Conservation (phyloP, 2,888 invertebrate genomes). For the Lasioglossum pauxillum region DNA sequence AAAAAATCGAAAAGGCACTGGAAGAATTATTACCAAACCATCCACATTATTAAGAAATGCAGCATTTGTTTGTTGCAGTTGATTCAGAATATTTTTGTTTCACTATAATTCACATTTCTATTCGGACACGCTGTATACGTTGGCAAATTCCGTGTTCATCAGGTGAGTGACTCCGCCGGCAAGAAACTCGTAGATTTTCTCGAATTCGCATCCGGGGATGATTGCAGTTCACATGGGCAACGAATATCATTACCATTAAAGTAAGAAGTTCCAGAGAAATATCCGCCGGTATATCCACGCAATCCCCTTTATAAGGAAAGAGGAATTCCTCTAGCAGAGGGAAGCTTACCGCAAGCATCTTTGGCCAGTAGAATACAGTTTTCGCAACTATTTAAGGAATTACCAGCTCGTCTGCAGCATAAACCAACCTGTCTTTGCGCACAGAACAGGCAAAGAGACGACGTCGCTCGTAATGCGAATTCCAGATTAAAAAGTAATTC, state of each 20-base stretch:
- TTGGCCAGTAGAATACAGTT: not conserved
- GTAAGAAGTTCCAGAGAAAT: slow-evolving; percentile 25
- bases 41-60: no score
- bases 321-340: slow-evolving; percentile 9
- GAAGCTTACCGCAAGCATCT: slow-evolving; percentile 26
- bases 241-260: not conserved
- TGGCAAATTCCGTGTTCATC: not conserved
- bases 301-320: slow-evolving; percentile 15
- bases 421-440: not conserved
- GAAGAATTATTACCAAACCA: no score
- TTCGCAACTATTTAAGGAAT: slow-evolving; percentile 28
- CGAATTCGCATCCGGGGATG: not conserved
- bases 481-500: slow-evolving; percentile 4
- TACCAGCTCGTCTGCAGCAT: not conserved
- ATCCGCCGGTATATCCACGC: slow-evolving; percentile 4
- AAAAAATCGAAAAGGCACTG: no score
- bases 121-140: not conserved
- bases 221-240: not conserved
- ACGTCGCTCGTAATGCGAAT: not conserved
- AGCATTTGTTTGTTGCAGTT: no score
- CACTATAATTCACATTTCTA: not conserved
- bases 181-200: not conserved
- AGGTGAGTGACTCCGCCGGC: not conserved
- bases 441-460: not conserved
- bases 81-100: not conserved